Conservation (phyloP, 2,113 vertebrate genomes). For the Carassius carassius region DNA sequence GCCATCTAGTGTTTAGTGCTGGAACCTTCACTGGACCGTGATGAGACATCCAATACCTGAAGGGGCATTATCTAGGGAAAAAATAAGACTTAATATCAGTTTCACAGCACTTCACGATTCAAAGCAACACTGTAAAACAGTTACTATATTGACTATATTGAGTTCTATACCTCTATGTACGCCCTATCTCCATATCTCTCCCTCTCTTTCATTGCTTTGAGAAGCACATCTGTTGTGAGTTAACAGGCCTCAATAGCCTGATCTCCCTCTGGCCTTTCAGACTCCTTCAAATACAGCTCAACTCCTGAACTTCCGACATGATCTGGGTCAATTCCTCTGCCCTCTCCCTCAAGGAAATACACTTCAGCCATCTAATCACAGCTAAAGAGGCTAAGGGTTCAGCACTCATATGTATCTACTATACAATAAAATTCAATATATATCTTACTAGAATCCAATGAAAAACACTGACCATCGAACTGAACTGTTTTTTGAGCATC, state of each 20-base stretch:
- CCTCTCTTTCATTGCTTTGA: neutral
- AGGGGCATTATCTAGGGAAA: neutral
- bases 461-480: neutral
- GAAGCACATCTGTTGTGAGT: slow-evolving; percentile 74
- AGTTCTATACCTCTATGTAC: neutral
- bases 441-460: neutral
- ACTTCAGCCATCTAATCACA: slow-evolving; percentile 61
- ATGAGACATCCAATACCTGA: neutral
- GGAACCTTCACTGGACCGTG: neutral
- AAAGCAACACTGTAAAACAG: neutral
- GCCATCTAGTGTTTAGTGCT: slow-evolving; percentile 63
- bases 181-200: slow-evolving; percentile 18
- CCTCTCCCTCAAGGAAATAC: slow-evolving; percentile 64
- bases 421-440: neutral
- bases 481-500: neutral
- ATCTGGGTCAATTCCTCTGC: slow-evolving; percentile 70
- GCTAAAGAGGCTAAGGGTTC: slow-evolving; percentile 48
- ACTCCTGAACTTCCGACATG: slow-evolving; percentile 81
- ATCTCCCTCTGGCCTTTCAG: slow-evolving; percentile 28
- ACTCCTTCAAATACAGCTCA: slow-evolving; percentile 71
- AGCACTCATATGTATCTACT: slow-evolving; percentile 6
- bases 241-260: slow-evolving; percentile 61
- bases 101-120: neutral
- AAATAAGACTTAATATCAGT: neutral
- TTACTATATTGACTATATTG: too few species aligned